phyloP scores from a whole-genome alignment of 2,113 vertebrate genomes.

The Polypterus bichir region DNA sequence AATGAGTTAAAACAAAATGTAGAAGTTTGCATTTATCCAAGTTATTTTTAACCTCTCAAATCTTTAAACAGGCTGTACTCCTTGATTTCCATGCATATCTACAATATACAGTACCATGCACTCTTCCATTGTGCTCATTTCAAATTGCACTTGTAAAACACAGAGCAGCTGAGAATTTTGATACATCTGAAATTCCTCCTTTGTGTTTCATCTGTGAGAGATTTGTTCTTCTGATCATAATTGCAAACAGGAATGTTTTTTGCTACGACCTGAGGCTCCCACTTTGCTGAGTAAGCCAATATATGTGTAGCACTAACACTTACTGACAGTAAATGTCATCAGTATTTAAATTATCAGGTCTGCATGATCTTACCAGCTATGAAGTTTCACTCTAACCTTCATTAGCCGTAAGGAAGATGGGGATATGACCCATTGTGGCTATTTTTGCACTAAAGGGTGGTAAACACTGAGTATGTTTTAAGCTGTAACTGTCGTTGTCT shows the following conservation, averaged over 20 bases:
- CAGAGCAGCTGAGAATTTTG: too few species aligned
- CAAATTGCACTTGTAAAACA: too few species aligned
- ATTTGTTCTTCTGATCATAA: slow-evolving; percentile 39
- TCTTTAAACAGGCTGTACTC: too few species aligned
- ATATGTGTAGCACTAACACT: slow-evolving; percentile 49
- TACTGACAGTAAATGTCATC: slow-evolving; percentile 68
- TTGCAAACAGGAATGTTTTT: slow-evolving; percentile 38
- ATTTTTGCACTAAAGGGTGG: slow-evolving; percentile 39
- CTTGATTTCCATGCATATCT: too few species aligned
- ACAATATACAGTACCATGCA: too few species aligned
- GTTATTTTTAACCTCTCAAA: too few species aligned
- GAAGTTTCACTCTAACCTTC: slow-evolving; percentile 50
- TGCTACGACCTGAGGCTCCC: slow-evolving; percentile 34
- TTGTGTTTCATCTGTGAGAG: neutral
- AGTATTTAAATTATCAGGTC: slow-evolving; percentile 58
- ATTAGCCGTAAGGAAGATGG: slow-evolving; percentile 43
- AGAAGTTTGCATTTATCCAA: too few species aligned
- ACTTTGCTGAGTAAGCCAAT: slow-evolving; percentile 55
- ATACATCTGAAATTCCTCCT: too few species aligned
- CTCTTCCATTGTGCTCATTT: too few species aligned
- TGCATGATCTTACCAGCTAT: slow-evolving; percentile 45
- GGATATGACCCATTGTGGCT: slow-evolving; percentile 28
- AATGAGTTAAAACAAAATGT: too few species aligned
- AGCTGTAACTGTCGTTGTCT: too few species aligned
- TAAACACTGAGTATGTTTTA: too few species aligned